Evolutionary conservation across 2,113 vertebrate species (phyloP), one percentile per base, ranked within the genome.

Genomic region (Aythya baeri): DNA sequence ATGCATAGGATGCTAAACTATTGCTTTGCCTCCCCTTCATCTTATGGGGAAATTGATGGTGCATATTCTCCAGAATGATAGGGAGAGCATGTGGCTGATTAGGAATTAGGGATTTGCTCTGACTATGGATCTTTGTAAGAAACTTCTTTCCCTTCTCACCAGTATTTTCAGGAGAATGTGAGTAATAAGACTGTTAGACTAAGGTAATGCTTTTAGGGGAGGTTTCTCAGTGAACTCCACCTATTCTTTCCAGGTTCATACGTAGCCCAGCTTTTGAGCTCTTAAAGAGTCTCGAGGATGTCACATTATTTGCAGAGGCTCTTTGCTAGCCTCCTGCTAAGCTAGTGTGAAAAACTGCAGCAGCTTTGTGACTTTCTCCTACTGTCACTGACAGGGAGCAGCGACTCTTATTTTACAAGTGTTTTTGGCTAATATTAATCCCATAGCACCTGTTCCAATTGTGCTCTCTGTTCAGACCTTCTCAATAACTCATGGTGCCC

Each of bases 51-150:
- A 97, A 95, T 71, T 92, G 97, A 92, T 95, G 84, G 83, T 50
- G 61, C 74, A 61, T 88, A 74, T 81, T 71, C 86, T 75, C n/a
- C 46, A 84, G 91, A 82, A 91, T 36, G 92, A 73, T 74, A 59
- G 83, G 77, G 89, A 94, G 84, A 97, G 76, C 86, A 70, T 94
- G 93, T 86, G 80, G 74, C 87, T 96, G 89, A 32, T 96, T 70
- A 94, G 85, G 38, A 96, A 36, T 72, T 86, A 36, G 65, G 66
- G 34, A 6, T 54, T 94, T 95, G 82, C 58, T 89, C 81, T 95
- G 80, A 90, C 88, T 83, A 21, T 84, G 95, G 65, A 67, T 63
- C 79, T 88, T 94, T 88, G 71, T 83, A 78, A 92, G 75, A 84
- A 6, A 83, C 44, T 70, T 80, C 80, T 89, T 89, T 84, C 49